Conservation (phyloP, 2,113 vertebrate genomes). For the Syngnathus scovelli region DNA sequence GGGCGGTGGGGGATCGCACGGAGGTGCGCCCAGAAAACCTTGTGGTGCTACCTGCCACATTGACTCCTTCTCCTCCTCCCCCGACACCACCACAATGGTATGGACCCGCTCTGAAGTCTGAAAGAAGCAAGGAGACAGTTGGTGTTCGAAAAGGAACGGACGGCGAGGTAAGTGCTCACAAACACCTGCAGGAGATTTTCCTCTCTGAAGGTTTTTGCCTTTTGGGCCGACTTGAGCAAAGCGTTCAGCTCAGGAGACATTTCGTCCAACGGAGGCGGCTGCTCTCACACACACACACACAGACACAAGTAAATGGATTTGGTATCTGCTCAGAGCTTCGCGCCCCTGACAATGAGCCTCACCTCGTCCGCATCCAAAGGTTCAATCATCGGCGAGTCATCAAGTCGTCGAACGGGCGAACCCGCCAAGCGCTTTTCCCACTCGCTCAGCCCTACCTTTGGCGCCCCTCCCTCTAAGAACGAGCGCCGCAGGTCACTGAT, state of each 20-base stretch:
- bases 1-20: constrained; percentile 15
- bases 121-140: constrained; percentile 17
- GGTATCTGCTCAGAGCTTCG: background rate
- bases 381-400: constrained; percentile 94
- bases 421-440: constrained; percentile 94
- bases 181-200: constrained; percentile 50
- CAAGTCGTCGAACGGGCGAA: constrained; percentile 83
- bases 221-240: constrained; percentile 43
- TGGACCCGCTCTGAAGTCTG: constrained; percentile 57
- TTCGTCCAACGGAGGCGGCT: constrained; percentile 45
- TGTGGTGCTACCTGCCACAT: constrained; percentile 44
- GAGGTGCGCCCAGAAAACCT: constrained; percentile 22
- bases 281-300: background rate
- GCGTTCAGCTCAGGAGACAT: constrained; percentile 52
- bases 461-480: constrained; percentile 82
- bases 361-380: constrained; percentile 91
- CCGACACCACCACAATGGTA: constrained; percentile 27
- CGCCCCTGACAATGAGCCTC: background rate
- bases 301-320: background rate
- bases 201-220: constrained; percentile 40
- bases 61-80: constrained; percentile 20
- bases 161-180: background rate
- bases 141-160: background rate
- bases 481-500: constrained; percentile 91
- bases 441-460: constrained; percentile 73